Conservation (phyloP, 2,888 invertebrate species). For the Oligia strigilis region DNA sequence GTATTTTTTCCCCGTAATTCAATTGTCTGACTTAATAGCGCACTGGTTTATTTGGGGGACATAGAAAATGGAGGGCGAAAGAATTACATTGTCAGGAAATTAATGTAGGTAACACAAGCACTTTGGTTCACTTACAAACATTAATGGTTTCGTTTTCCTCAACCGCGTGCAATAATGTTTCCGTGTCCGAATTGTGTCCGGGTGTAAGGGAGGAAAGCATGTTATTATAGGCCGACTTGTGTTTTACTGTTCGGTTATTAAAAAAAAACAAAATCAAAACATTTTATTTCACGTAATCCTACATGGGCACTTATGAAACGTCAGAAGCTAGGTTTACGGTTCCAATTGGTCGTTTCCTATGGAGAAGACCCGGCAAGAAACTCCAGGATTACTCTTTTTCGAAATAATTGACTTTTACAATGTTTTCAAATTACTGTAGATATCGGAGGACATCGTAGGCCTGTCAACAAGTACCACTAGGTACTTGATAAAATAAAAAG, state of each 20-base stretch:
- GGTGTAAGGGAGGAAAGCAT: not conserved
- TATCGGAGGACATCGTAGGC: too few relatives aligned
- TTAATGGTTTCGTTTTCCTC: constrained; percentile 47
- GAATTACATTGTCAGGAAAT: constrained; percentile 42
- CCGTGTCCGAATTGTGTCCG: not conserved
- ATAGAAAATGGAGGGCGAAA: constrained; percentile 33
- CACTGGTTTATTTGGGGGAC: constrained; percentile 22
- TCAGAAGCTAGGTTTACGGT: too few relatives aligned
- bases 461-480: too few relatives aligned
- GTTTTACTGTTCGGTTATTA: not conserved
- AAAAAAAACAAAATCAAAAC: not conserved
- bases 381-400: too few relatives aligned
- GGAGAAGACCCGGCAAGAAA: too few relatives aligned
- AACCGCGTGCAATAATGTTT: constrained; percentile 22
- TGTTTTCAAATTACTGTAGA: too few relatives aligned
- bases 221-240: constrained; percentile 3
- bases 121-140: constrained; percentile 38
- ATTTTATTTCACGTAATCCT: too few relatives aligned
- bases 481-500: too few relatives aligned
- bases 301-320: too few relatives aligned
- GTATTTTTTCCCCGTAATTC: not conserved
- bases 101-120: constrained; percentile 44
- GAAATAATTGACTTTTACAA: too few relatives aligned
- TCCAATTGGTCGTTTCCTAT: too few relatives aligned
- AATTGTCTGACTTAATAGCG: constrained; percentile 1